A percentile compares a stretch with the other conserved stretches of the same genome.
These are phyloP conservation scores for Stramonita haemastoma DNA, from an alignment of 2,888 invertebrate species.

Conservation along the genomic window DNA sequence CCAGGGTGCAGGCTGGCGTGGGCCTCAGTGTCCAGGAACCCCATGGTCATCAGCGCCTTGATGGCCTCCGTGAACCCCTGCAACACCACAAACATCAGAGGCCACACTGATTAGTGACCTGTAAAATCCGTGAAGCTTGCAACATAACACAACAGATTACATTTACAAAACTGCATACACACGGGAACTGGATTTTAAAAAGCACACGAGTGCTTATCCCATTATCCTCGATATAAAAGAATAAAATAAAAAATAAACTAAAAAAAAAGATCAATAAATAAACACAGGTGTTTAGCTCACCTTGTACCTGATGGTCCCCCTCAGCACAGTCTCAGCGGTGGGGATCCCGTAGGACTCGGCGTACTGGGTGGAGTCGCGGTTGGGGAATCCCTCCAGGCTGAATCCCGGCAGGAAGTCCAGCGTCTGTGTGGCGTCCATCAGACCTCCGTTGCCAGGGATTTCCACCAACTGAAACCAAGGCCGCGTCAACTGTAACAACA, in stretches of 20 bases:
- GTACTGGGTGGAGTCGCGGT: conserved; percentile 95
- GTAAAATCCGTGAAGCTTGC: too few relatives aligned
- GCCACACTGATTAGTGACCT: too few relatives aligned
- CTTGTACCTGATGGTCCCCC: conserved; percentile 95
- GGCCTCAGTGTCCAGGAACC: conserved; percentile 90
- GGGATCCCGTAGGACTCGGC: conserved; percentile 91
- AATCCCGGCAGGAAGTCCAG: conserved; percentile 97
- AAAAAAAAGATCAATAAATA: too few relatives aligned
- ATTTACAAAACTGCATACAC: too few relatives aligned
- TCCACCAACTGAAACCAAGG: conserved; percentile 84
- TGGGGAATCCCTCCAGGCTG: conserved; percentile 96
- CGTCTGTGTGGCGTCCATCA: conserved; percentile 89
- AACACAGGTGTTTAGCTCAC: too few relatives aligned
- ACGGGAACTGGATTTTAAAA: too few relatives aligned
- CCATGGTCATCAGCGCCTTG: conserved; percentile 90
- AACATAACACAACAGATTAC: too few relatives aligned
- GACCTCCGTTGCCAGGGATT: conserved; percentile 90
- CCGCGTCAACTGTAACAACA: not conserved
- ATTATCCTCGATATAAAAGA: too few relatives aligned
- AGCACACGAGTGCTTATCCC: too few relatives aligned
- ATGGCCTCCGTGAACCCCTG: conserved; percentile 92
- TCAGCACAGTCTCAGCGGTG: conserved; percentile 88
- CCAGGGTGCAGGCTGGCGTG: conserved; percentile 93
- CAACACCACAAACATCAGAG: conserved; percentile 28
- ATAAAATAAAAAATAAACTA: too few relatives aligned